Conservation (phyloP, 2,113 vertebrate genomes). For the Perca flavescens region DNA sequence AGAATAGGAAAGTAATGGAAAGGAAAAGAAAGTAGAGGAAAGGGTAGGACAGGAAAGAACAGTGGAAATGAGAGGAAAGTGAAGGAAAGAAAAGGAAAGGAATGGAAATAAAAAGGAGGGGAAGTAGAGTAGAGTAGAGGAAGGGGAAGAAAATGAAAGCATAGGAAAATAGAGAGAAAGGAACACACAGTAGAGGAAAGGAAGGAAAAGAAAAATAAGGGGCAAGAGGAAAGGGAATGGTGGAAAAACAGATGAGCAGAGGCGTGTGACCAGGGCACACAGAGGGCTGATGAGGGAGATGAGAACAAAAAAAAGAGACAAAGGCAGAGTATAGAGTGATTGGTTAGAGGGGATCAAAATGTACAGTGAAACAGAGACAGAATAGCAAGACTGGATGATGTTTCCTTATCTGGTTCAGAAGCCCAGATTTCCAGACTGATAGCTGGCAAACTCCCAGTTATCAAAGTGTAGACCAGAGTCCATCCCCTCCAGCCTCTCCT, state of each 20-base stretch:
- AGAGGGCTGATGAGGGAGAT: constrained; percentile 13
- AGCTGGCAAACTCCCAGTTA: constrained; percentile 39
- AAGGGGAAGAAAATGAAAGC: background rate
- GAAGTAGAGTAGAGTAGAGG: background rate
- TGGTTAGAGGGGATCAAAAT: background rate
- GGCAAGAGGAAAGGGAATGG: background rate
- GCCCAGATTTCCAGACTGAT: constrained; percentile 42
- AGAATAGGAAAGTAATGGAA: background rate
- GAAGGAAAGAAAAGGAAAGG: background rate
- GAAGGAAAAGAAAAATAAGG: background rate
- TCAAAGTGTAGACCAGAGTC: constrained; percentile 27
- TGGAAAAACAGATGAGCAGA: background rate
- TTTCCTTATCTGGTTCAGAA: constrained; percentile 42
- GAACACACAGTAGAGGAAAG: background rate
- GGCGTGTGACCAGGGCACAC: background rate
- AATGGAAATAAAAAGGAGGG: background rate
- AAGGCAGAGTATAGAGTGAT: background rate
- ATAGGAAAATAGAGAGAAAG: background rate
- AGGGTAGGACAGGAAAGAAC: background rate
- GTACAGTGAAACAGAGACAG: constrained; percentile 13
- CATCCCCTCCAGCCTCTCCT: constrained; percentile 9
- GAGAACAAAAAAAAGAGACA: constrained; percentile 1
- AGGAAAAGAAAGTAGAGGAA: background rate
- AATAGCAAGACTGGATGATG: constrained; percentile 14
- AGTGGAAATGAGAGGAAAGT: too few relatives aligned